Base-by-base conservation (phyloP, 2,113 vertebrate genomes). In the Rutilus rutilus region DNA sequence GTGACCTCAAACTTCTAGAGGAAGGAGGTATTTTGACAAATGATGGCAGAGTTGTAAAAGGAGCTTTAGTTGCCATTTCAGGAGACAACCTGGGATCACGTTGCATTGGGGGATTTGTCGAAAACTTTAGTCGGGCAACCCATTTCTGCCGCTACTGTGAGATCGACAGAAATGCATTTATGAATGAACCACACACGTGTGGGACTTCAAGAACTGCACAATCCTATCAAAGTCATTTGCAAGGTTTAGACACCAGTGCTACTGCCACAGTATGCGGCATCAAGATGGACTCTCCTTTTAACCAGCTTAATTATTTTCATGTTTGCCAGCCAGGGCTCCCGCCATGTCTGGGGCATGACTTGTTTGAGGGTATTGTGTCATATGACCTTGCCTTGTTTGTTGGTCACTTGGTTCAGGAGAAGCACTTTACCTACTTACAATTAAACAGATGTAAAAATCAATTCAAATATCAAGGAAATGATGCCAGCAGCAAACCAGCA, bases 1-100 rank as follows among this genome's bases (percentile, higher is more conserved):
- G 45, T 25, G 86, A 89, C 1, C n/a, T 90, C 39, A 88, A 87
- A 84, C 1, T n/a, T 27, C 36, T 88, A 12, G 89, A 89, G 77
- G 73, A 88, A 2, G 81, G 62, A 81, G 84, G 89, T n/a, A 89
- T 87, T 57, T 57, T 57, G 54, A 57, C 54, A 57, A 54, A 30
- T 47, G 14, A 52, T 86, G 54, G n/a, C 9, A 77, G 80, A 74
- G 27, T 30, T 0, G 86, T 89, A 1, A 86, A 86, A 45, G 85
- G 82, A 60, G 39, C 60, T n/a, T 19, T 91, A 57, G 17, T 57
- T 21, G 54, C 54, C 52, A 57, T 57, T 57, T 57, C 52, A 57
- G 52, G 52, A 57, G 52, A 57, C 17, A 57, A 21, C 52, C 52
- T 57, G 52, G 52, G 52, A 57, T 57, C 52, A 57, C 54, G 21